phyloP scores from a whole-genome alignment of 1,140 invertebrate species.

The Ooceraea biroi region DNA sequence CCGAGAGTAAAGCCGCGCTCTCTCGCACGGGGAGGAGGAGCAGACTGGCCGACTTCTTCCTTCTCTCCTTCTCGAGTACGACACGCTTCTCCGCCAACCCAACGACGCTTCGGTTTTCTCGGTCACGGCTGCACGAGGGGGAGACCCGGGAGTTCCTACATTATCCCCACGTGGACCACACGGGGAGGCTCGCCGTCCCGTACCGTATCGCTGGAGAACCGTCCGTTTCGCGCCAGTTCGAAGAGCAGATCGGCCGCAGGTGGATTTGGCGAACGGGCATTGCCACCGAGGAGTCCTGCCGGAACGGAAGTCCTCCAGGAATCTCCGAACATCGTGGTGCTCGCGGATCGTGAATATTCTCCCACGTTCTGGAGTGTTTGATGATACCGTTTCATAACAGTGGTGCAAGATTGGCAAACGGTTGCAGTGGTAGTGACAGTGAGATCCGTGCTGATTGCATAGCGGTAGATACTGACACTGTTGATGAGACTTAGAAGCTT shows the following conservation, averaged over 20 bases:
- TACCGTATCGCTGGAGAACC: conserved; percentile 58
- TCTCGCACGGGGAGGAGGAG: conserved; percentile 39
- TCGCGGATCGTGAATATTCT: neutral
- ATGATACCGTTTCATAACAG: conserved; percentile 20
- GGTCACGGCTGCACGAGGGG: conserved; percentile 73
- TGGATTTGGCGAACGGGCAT: conserved; percentile 15
- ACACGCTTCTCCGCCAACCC: conserved; percentile 69
- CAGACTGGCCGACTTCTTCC: conserved; percentile 77
- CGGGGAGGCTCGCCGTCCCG: conserved; percentile 58
- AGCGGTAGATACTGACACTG: conserved; percentile 8
- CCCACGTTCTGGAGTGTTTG: neutral
- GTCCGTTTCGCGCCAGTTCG: conserved; percentile 52
- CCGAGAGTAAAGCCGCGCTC: conserved; percentile 52
- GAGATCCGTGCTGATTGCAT: conserved; percentile 7
- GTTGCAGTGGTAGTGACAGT: conserved; percentile 47
- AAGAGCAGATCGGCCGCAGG: conserved; percentile 30
- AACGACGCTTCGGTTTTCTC: conserved; percentile 74
- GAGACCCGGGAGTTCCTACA: conserved; percentile 72
- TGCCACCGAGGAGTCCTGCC: neutral
- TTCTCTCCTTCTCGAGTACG: conserved; percentile 55
- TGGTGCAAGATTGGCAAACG: conserved; percentile 10
- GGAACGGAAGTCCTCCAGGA: neutral
- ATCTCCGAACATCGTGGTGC: neutral
- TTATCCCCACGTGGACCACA: conserved; percentile 72
- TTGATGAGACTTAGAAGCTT: conserved; percentile 48